Evolutionary conservation across 2,113 vertebrate species (phyloP).

Genomic region (Tringa solitaria): DNA sequence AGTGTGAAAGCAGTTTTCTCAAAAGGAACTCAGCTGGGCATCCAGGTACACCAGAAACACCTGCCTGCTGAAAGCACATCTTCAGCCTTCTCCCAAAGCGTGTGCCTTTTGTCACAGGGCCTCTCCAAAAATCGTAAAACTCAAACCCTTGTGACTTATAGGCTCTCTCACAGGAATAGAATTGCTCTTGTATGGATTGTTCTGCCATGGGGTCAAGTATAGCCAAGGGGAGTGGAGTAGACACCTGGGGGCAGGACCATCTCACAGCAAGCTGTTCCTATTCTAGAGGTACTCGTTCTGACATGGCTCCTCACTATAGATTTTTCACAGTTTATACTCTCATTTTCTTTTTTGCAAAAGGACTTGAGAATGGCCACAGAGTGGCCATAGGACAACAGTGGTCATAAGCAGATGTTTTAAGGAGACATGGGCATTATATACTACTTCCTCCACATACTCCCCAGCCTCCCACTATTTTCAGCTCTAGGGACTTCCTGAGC

Average conservation of each 20-base stretch:
- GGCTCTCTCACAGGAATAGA: not conserved
- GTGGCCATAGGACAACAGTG: not conserved
- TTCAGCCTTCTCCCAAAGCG: not conserved
- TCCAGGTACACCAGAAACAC: not conserved
- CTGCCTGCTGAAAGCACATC: not conserved
- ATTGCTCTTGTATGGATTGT: not conserved
- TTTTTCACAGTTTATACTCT: not conserved
- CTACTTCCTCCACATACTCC: not conserved
- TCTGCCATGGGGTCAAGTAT: not conserved
- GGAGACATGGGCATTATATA: not conserved
- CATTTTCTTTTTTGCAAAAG: not conserved
- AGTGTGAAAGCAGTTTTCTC: not conserved
- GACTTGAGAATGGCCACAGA: not conserved
- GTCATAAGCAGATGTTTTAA: not conserved
- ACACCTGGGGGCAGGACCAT: not conserved
- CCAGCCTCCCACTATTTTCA: constrained; percentile 3
- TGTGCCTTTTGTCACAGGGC: not conserved
- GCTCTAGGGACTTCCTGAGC: not conserved
- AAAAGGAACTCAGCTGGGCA: not conserved
- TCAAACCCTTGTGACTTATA: not conserved
- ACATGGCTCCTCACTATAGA: not conserved
- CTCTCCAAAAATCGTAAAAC: not conserved
- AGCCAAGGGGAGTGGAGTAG: not conserved
- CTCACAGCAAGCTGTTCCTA: not conserved
- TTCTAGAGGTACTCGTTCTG: not conserved